phyloP scores from a whole-genome alignment of 2,113 vertebrate genomes.

The Hippocampus abdominalis region DNA sequence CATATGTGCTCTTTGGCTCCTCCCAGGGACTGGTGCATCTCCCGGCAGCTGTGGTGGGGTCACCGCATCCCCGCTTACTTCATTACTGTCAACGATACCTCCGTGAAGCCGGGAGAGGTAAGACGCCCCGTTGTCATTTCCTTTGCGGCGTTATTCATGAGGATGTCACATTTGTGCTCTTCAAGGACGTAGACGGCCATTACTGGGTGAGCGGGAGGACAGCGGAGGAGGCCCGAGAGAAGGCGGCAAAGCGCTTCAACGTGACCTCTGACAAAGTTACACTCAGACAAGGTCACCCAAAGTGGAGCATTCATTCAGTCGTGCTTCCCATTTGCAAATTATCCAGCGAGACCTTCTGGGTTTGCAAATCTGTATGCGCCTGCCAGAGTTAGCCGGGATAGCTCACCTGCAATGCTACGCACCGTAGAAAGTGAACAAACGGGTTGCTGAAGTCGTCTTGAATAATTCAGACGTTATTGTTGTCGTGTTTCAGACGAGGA shows the following conservation, averaged over 20 bases:
- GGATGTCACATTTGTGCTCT: not conserved
- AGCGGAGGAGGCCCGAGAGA: constrained; percentile 76
- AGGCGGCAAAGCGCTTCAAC: constrained; percentile 80
- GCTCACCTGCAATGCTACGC: not conserved
- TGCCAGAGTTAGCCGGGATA: not conserved
- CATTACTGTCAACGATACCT: constrained; percentile 74
- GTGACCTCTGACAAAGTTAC: constrained; percentile 78
- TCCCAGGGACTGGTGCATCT: constrained; percentile 86
- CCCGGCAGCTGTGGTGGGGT: constrained; percentile 91
- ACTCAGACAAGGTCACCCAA: constrained; percentile 78
- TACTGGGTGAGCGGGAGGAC: constrained; percentile 87
- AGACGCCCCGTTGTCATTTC: not conserved
- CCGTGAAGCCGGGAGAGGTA: constrained; percentile 81
- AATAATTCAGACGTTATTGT: constrained; percentile 23
- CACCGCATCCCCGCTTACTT: constrained; percentile 89
- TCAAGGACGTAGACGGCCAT: constrained; percentile 80
- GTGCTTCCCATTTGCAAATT: not conserved
- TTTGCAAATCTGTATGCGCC: constrained; percentile 3
- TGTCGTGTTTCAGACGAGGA: constrained; percentile 74
- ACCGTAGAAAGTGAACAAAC: not conserved
- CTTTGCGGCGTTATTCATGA: not conserved
- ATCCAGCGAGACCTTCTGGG: not conserved
- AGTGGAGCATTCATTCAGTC: not conserved
- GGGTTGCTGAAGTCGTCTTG: not conserved
- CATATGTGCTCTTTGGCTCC: too few species aligned